phyloP scores from a whole-genome alignment of 2,113 vertebrate genomes.

The Cryptomyrus ogoouensis region DNA sequence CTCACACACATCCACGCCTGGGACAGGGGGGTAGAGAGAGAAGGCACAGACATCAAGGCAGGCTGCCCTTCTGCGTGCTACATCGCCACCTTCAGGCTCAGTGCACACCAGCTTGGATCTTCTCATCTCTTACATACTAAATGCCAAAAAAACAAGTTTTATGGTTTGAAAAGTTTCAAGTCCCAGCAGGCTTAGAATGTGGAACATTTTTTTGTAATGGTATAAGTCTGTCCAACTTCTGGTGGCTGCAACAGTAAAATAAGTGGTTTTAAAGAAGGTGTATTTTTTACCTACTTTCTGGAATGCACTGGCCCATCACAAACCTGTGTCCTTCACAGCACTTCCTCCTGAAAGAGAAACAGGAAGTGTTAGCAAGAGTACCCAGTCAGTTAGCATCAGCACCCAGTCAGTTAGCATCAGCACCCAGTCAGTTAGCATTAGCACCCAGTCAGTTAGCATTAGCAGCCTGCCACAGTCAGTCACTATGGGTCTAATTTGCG shows the following conservation, averaged over 20 bases:
- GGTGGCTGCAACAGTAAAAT: not conserved
- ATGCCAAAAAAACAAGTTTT: not conserved
- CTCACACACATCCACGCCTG: conserved; percentile 63
- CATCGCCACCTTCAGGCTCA: not conserved
- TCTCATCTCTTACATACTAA: not conserved
- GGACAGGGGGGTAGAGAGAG: not conserved
- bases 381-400: not conserved
- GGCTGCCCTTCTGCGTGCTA: not conserved
- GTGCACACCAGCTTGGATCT: conserved; percentile 34
- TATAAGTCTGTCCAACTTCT: not conserved
- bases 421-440: not conserved
- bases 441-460: not conserved
- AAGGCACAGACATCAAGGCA: not conserved
- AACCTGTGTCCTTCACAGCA: conserved; percentile 70
- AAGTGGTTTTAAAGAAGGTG: conserved; percentile 1
- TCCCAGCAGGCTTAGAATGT: not conserved
- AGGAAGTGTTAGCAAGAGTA: not conserved
- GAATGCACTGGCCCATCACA: conserved; percentile 69
- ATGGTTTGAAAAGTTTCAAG: not conserved
- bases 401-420: not conserved
- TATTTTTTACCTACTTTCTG: conserved; percentile 64
- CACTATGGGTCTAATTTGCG: not conserved
- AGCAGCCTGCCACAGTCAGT: not conserved
- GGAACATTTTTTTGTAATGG: not conserved
- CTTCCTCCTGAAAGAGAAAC: conserved; percentile 56